These are phyloP conservation scores for Jaculus jaculus DNA, from an alignment of 2,113 vertebrate species.

Conservation along the genomic window DNA sequence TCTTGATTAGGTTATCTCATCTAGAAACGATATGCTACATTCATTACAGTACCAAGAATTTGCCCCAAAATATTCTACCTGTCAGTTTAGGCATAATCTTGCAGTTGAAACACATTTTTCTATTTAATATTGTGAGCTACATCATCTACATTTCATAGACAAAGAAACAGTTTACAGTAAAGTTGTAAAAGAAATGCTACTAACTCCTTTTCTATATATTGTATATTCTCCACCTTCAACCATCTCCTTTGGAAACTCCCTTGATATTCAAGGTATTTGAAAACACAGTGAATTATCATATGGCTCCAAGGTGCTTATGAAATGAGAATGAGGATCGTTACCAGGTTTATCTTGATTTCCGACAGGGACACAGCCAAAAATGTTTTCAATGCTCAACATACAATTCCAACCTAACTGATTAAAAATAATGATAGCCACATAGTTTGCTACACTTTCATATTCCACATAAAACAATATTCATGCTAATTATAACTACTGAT, in stretches of 20 bases:
- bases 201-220: not conserved
- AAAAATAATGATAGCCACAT: not conserved
- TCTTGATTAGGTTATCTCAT: not conserved
- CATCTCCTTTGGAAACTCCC: conserved; percentile 24
- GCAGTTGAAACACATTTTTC: not conserved
- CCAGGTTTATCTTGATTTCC: not conserved
- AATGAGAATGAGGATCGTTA: not conserved
- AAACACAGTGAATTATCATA: not conserved
- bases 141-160: not conserved
- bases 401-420: not conserved
- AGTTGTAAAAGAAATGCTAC: not conserved
- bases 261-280: not conserved
- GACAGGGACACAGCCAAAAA: not conserved
- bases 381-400: not conserved
- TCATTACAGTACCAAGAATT: not conserved
- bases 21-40: not conserved
- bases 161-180: not conserved
- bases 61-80: not conserved
- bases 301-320: not conserved
- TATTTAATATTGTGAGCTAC: not conserved
- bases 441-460: not conserved
- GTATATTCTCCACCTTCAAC: not conserved
- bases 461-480: conserved; percentile 36
- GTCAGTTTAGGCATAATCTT: not conserved
- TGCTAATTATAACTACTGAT: not conserved